Conservation (phyloP, 1,140 invertebrate genomes). For the Dolichoris vasculosae region DNA sequence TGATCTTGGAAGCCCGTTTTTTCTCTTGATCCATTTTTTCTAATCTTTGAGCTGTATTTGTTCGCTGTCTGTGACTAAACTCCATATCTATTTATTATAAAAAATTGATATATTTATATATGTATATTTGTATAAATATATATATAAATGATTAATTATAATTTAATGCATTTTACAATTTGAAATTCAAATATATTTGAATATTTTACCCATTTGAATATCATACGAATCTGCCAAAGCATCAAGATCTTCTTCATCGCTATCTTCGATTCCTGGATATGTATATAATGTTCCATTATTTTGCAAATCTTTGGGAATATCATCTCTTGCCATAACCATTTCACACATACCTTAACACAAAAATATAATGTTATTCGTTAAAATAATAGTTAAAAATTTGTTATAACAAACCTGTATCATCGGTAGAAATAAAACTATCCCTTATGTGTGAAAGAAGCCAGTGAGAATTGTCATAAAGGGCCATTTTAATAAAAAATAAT, state of each 20-base stretch:
- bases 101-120: neutral
- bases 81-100: conserved; percentile 71
- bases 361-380: conserved; percentile 11
- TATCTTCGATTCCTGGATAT: conserved; percentile 85
- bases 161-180: neutral
- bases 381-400: neutral
- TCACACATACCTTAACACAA: conserved; percentile 80
- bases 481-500: conserved; percentile 79
- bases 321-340: conserved; percentile 85
- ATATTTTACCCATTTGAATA: conserved; percentile 81
- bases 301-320: conserved; percentile 79
- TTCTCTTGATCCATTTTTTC: conserved; percentile 92
- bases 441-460: conserved; percentile 94
- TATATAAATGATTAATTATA: no score
- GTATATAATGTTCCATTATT: conserved; percentile 76
- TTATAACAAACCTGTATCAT: conserved; percentile 85
- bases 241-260: conserved; percentile 83
- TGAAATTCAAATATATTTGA: neutral
- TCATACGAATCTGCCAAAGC: conserved; percentile 80
- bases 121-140: no score
- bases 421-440: conserved; percentile 95
- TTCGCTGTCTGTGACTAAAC: conserved; percentile 80
- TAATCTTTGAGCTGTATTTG: conserved; percentile 91
- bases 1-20: conserved; percentile 85
- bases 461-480: conserved; percentile 92